A percentile compares a stretch with the other conserved stretches of the same genome.
Conservation (phyloP, 2,113 vertebrate genomes). For the Podarcis muralis region DNA sequence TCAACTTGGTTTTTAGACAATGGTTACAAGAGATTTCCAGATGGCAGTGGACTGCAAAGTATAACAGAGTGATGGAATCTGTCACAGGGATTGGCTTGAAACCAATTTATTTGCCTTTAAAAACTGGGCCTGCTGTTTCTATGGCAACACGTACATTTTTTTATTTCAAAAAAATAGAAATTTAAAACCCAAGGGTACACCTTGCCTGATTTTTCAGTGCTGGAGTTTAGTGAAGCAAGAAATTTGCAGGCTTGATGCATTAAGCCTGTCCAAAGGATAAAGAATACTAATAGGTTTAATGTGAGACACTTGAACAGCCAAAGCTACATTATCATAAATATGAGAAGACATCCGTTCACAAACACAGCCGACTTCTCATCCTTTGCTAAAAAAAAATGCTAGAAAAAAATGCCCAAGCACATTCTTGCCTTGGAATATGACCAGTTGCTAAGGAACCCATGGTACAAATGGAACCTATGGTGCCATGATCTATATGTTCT, state of each 20-base stretch:
- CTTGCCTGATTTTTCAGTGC: slow-evolving; percentile 4
- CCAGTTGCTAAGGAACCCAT: background rate
- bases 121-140: slow-evolving; percentile 10
- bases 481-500: background rate
- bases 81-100: background rate
- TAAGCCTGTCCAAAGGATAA: slow-evolving; percentile 10
- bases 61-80: background rate
- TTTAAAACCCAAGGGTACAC: background rate
- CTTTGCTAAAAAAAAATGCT: background rate
- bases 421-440: slow-evolving; percentile 3
- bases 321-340: slow-evolving; percentile 25
- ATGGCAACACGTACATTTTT: slow-evolving; percentile 25
- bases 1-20: slow-evolving; percentile 3
- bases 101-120: background rate
- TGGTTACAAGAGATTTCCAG: background rate
- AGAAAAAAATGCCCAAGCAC: no score
- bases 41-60: background rate
- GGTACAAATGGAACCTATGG: background rate
- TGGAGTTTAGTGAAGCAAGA: slow-evolving; percentile 45
- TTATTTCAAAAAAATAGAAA: slow-evolving; percentile 20
- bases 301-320: background rate
- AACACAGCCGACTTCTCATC: background rate
- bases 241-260: background rate
- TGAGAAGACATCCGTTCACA: background rate
- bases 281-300: slow-evolving; percentile 38